Base-by-base conservation (phyloP, 2,113 vertebrate species). In the Daphoenositta chrysoptera region DNA sequence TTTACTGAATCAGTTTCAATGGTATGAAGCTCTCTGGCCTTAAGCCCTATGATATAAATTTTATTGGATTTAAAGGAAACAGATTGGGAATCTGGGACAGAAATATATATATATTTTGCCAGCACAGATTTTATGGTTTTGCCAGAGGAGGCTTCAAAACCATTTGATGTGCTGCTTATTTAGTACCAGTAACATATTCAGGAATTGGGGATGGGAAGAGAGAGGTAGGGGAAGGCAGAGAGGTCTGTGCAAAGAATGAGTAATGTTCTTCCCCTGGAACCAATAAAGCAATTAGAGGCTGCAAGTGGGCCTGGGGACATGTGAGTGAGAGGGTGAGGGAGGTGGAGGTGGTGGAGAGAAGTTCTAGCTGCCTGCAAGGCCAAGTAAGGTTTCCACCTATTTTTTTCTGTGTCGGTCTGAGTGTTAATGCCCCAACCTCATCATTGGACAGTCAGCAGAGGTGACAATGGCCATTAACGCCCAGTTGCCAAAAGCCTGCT, bases 51-150 rank as follows among this genome's bases (percentile, higher is more conserved):
- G 97, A 97, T 89, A 90, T 69, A 96, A 82, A 95, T 94, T 96
- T 96, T 96, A 95, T 72, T 97, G 95, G 86, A 78, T 98, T 98
- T 97, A 98, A 96, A 98, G 77, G 86, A 98, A 98, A 97, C 97
- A 98, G 95, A 98, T 97, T 97, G 97, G 76, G 96, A 98, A 97
- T 96, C 93, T 94, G 95, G 92, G 95, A 75, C 33, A 93, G 79
- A 96, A 96, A 82, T 94, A 92, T 45, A 94, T 70, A 77, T 94
- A 39, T 83, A 61, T 96, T 60, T 83, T 77, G 68, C 56, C 71
- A 90, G 61, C 35, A 40, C 77, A 93, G 66, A 95, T 91, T 93
- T 96, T 96, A 95, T 47, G 57, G 69, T 84, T 97, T 94, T 90
- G 77, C 95, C 63, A 53, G 90, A 93, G 87, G 87, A 97, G 94